Evolutionary conservation across 2,797 vertebrate species (phyloP).

Genomic region (Apogon hyalosoma): DNA sequence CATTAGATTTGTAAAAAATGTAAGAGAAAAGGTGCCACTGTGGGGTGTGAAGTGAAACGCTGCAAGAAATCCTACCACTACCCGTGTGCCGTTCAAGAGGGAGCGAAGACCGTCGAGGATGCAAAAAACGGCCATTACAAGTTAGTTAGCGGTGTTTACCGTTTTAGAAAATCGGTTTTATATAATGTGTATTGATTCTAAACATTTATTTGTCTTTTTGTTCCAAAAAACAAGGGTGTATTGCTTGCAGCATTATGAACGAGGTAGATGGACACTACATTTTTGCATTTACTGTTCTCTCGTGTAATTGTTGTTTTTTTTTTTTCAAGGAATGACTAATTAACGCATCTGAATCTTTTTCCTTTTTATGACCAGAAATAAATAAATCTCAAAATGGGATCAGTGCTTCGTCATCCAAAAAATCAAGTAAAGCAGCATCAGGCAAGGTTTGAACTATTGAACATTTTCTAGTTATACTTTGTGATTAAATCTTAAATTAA

Average conservation of each 20-base stretch:
- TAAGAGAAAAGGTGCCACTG: conserved; percentile 74
- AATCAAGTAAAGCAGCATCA: neutral
- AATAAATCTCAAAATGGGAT: neutral
- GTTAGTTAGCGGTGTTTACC: conserved; percentile 53
- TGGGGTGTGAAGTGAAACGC: conserved; percentile 75
- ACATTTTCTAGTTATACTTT: too few species aligned
- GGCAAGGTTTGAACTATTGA: conserved; percentile 46
- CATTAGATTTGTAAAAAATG: conserved; percentile 70
- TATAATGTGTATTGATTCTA: neutral
- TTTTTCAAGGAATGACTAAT: neutral
- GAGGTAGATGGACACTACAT: conserved; percentile 46
- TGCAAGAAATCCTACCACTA: conserved; percentile 83
- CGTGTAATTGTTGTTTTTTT: neutral
- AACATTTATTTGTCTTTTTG: conserved; percentile 6
- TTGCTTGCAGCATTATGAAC: conserved; percentile 50
- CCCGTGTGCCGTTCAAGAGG: conserved; percentile 69
- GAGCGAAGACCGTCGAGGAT: conserved; percentile 46
- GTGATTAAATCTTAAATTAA: too few species aligned
- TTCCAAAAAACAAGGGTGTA: conserved; percentile 59
- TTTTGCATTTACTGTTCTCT: neutral
- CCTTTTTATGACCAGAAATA: conserved; percentile 19
- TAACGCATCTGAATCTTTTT: neutral
- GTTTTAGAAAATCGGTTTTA: neutral
- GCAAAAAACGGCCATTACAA: neutral
- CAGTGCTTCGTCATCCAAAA: neutral